Evolutionary conservation across 1,140 invertebrate genomes (phyloP), one percentile per base, ranked within the genome.

Genomic region (Brachionus calyciflorus): DNA sequence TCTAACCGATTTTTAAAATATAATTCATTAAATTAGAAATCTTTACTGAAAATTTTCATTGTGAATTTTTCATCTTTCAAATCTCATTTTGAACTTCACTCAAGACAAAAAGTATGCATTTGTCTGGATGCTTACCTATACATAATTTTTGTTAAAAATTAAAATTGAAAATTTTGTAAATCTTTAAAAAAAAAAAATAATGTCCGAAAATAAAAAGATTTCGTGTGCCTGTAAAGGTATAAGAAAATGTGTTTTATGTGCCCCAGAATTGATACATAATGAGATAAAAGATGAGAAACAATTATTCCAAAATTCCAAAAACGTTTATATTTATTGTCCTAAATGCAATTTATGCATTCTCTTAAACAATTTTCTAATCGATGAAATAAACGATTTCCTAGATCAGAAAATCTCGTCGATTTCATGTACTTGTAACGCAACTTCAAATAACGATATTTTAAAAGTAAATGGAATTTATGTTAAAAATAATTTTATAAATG

Each of bases 401-500:
- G 17, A 51, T 21, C 51, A 77, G 33, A 55, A 40, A 49, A 12
- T 76, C 21, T 3, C 10, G 17, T 19, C 30, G n/a, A 65, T 65
- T 12, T 21, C 40, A 9, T 48, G 53, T 24, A 24, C 51, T 41
- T 37, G 49, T 19, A 6, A 68, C 14, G 3, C n/a, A 28, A 65
- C 78, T n/a, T n/a, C n/a, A n/a, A n/a, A n/a, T 73, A 79, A 33
- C 81, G 48, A 77, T 78, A 48, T 77, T 81, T 49, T 77, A 89
- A 33, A 73, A 30, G 51, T 73, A 49, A 55, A 49, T 83, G 87
- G 87, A 12, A 81, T 88, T 51, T 78, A 78, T 55, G 63, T 88
- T 2, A 51, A 81, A 12, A 80, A 88, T 75, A 87, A 94, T 82
- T 96, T 96, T 83, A 84, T 98, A 70, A 89, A 83, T 37, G 79